These are phyloP conservation scores for Microchrysa polita DNA, from an alignment of 2,888 invertebrate species.

Conservation along the genomic window DNA sequence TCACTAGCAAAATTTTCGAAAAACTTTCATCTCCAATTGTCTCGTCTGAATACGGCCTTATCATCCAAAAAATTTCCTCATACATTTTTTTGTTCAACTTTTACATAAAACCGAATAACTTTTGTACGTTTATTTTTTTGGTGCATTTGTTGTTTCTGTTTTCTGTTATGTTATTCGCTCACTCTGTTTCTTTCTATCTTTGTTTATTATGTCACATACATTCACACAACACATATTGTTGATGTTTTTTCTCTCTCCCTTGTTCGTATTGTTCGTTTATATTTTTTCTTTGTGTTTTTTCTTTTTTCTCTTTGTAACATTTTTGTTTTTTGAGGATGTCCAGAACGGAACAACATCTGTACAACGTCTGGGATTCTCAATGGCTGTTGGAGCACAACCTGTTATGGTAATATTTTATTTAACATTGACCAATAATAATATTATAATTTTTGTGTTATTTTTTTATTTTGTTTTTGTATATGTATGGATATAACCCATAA, in stretches of 20 bases:
- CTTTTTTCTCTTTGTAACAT: slow-evolving; percentile 50
- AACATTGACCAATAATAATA: no score
- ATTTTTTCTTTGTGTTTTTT: slow-evolving; percentile 55
- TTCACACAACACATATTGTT: not conserved
- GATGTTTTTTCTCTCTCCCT: not conserved
- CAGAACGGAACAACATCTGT: slow-evolving; percentile 52
- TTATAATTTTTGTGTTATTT: not conserved
- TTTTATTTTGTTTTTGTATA: no score
- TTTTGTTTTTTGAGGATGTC: slow-evolving; percentile 52
- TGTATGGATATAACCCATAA: no score
- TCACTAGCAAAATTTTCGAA: no score
- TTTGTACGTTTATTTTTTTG: not conserved
- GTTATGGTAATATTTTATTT: slow-evolving; percentile 49
- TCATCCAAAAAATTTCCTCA: no score
- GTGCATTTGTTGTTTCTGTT: slow-evolving; percentile 15
- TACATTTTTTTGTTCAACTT: no score
- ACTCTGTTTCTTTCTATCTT: no score
- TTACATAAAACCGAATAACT: not conserved
- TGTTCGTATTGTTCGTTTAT: slow-evolving; percentile 43
- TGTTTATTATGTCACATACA: no score
- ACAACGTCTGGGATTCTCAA: slow-evolving; percentile 54
- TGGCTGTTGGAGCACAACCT: slow-evolving; percentile 54
- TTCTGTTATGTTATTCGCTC: no score
- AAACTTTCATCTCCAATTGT: no score
- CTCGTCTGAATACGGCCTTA: no score